Evolutionary conservation across 1,140 invertebrate genomes (phyloP), one percentile per base, ranked within the genome.

Genomic region (Polypedilum vanderplanki): DNA sequence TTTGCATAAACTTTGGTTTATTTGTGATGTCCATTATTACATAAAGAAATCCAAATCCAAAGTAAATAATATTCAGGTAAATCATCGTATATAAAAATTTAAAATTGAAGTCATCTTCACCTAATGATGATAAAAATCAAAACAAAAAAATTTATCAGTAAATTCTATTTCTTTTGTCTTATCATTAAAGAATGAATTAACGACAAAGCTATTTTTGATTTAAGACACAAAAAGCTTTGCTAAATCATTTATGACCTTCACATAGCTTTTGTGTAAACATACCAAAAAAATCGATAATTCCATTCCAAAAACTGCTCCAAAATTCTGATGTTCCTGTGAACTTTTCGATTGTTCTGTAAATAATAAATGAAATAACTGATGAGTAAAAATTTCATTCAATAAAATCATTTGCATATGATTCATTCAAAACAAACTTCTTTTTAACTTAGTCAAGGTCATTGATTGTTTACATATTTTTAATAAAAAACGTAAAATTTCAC

Each of bases 11-110:
- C 1, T 82, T 82, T 3, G 92, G 92, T 76, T 86, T 86, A 76
- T 90, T 89, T 0, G 90, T 91, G 7, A 92, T 75, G 79, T 94
- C 92, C 77, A 94, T 82, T 20, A 92, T 70, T 0, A 89, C 89
- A 78, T 93, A 92, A 65, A 92, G 84, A 0, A 85, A 85, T 1
- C 92, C 92, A 78, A 91, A 84, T 0, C 87, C 64, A 91, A 92
- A 94, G 80, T 93, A 93, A 2, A 91, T 87, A 0, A 83, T 76
- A 64, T 88, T 86, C 0, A 87, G 87, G 20, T 85, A 77, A n/a
- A 81, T 73, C 3, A 79, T 78, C 24, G 85, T 85, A 85, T 89
- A 89, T 80, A 86, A 87, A 73, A 91, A 87, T 85, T 87, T 88
- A 74, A 90, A 80, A 0, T 79, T 84, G 65, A 85, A 83, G 0